Percentiles rank a stretch among this genome's conserved stretches.
These are phyloP conservation scores for Heteronetta atricapilla DNA, from an alignment of 2,113 vertebrate genomes.

Conservation along the genomic window DNA sequence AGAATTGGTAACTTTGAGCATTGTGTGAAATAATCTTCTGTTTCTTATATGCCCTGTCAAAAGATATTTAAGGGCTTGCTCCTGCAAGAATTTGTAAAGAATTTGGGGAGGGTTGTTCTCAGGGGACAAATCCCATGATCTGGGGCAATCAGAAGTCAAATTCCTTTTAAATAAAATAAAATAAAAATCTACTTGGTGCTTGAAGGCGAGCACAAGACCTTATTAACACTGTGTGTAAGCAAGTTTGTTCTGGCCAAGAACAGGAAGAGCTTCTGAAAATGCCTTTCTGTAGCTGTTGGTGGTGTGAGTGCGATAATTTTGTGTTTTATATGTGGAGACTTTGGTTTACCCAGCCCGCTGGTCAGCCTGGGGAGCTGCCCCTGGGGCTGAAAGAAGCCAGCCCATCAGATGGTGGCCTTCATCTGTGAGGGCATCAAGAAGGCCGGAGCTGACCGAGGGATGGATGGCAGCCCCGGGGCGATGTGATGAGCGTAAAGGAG, in stretches of 20 bases:
- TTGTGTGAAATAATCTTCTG: not conserved
- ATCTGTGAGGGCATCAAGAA: not conserved
- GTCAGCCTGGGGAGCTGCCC: not conserved
- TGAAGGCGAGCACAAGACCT: accelerated
- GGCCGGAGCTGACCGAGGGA: not conserved
- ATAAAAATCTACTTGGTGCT: not conserved
- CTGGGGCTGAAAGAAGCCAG: not conserved
- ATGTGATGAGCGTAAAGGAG: not conserved
- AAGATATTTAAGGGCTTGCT: not conserved
- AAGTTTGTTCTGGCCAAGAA: not conserved
- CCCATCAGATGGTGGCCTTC: not conserved
- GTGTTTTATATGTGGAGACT: not conserved
- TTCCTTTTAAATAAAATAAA: not conserved
- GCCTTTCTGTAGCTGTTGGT: accelerated
- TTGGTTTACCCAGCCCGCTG: not conserved
- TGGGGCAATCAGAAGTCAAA: not conserved
- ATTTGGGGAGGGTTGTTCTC: not conserved
- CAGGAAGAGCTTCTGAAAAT: not conserved
- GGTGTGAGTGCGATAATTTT: not conserved
- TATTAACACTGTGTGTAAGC: not conserved
- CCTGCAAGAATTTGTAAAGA: not conserved
- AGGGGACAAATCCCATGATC: not conserved
- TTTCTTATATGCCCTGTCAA: not conserved
- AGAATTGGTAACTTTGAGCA: not conserved
- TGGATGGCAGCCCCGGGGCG: not conserved